These are phyloP conservation scores for Antennarius maculatus DNA, from an alignment of 2,797 vertebrate species.

Conservation along the genomic window DNA sequence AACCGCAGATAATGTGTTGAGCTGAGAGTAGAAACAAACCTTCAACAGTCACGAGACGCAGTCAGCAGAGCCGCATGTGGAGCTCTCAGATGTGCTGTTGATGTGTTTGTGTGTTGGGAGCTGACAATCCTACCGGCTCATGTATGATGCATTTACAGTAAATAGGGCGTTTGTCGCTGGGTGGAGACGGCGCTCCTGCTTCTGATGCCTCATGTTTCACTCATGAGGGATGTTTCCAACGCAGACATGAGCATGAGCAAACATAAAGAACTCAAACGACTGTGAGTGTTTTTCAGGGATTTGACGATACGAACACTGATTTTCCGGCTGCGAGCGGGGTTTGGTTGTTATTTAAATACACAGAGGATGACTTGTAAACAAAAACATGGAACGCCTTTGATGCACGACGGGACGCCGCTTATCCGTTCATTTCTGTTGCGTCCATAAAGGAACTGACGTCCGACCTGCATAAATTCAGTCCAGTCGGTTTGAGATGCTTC, in stretches of 20 bases:
- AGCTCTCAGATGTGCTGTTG: constrained; percentile 45
- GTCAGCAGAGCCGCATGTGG: constrained; percentile 60
- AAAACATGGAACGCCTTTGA: constrained; percentile 44
- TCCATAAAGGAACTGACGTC: constrained; percentile 42
- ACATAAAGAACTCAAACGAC: constrained; percentile 12
- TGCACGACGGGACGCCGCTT: too few species aligned
- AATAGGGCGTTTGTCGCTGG: constrained; percentile 60
- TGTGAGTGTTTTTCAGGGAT: background rate
- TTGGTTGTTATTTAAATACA: too few species aligned
- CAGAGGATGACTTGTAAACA: constrained; percentile 29
- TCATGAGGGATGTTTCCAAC: constrained; percentile 52
- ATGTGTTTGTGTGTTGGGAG: constrained; percentile 24
- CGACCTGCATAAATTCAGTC: constrained; percentile 61
- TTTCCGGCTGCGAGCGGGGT: too few species aligned
- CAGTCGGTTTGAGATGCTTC: constrained; percentile 70
- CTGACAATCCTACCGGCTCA: constrained; percentile 48
- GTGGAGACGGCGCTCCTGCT: constrained; percentile 29
- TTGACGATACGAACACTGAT: too few species aligned
- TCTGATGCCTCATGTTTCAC: constrained; percentile 57
- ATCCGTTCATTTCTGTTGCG: constrained; percentile 42
- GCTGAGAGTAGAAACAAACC: constrained; percentile 46
- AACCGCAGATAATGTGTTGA: constrained; percentile 30
- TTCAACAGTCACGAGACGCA: constrained; percentile 65
- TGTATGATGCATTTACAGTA: constrained; percentile 67
- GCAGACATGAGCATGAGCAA: constrained; percentile 32